Evolutionary conservation across 2,113 vertebrate species (phyloP), one percentile per base, ranked within the genome.

Genomic region (Capreolus pygargus): DNA sequence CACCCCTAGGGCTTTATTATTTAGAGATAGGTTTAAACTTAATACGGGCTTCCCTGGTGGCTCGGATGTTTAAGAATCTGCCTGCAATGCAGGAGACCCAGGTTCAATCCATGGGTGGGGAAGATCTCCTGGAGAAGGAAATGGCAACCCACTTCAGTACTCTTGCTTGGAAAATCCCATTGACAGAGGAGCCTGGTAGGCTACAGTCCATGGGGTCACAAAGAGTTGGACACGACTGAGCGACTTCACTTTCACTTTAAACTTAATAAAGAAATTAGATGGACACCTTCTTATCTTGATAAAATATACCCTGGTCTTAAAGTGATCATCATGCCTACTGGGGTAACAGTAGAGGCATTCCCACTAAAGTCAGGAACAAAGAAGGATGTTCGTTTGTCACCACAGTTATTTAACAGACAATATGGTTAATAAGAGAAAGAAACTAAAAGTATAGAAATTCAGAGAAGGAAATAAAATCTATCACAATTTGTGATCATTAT

Each of bases 391-490:
- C 6, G 7, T 30, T 54, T 88, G 52, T 64, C 39, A 94, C 36
- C 2, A 21, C 17, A 28, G 23, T 36, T 70, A 50, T 23, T 76
- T 82, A 55, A 67, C 7, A 86, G 45, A 93, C 50, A 88, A 91
- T 50, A 64, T 9, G 67, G 54, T 79, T 88, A 85, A 21, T 57
- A 81, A 94, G 52, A 96, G 39, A 90, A 86, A 86, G 17, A 60
- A 94, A 64, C 28, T 57, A 86, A 33, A 93, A 10, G 6, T 36
- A 94, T 17, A 91, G 64, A 86, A 79, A 52, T 67, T 85, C 87
- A 94, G 76, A 88, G 47, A 82, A 96, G 39, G 30, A 79, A 97
- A 93, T 91, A 54, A 83, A 94, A 94, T 87, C 27, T 23, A 88
- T 74, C 87, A 93, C 21, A 57, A 54, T 82, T 74, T 87, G 81